Base-by-base conservation (phyloP, 2,113 vertebrate genomes). In the Sapajus apella region DNA sequence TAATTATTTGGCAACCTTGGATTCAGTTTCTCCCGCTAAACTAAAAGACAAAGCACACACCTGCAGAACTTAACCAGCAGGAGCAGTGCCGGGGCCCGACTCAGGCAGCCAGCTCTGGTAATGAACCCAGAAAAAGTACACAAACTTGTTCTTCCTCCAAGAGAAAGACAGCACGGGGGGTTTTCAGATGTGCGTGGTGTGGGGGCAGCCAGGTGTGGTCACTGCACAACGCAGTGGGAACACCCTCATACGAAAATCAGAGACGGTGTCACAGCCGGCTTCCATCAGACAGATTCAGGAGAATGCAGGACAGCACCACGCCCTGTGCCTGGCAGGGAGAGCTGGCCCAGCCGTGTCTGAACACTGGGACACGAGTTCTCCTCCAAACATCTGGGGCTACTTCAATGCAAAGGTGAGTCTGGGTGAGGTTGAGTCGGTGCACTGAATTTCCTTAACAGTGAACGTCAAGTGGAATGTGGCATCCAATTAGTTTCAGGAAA, bases 31-130 rank as follows among this genome's bases (percentile, higher is more conserved):
- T 92, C 92, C 77, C n/a, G 95, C 37, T 18, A 23, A 83, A 47
- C 96, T 82, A 96, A n/a, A 96, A 97, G 96, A 55, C 90, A 94
- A 97, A 98, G 98, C 98, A 98, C 99, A 98, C 99, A 99, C 98
- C 99, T 99, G 99, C 98, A 64, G 17, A n/a, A 17, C 79, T 97
- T 97, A 89, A 97, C 75, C 76, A 96, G 96, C 68, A 56, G 87
- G 18, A 52, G 61, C 0, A 0, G 64, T 0, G 2, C 20, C 5
- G 79, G 88, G 35, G 61, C 93, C 2, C 37, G 25, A 37, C 52
- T 10, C 11, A 1, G 76, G 45, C 40, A 37, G 27, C 81, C 96
- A 35, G 58, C 21, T 64, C 25, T 52, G 7, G 12, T 80, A 2
- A 37, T 1, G 81, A 50, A 9, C 18, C 40, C 0, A 3, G 50